A percentile compares a stretch with the other conserved stretches of the same genome.
phyloP scores from a whole-genome alignment of 2,888 invertebrate species.

The Drosophila acutilabella region DNA sequence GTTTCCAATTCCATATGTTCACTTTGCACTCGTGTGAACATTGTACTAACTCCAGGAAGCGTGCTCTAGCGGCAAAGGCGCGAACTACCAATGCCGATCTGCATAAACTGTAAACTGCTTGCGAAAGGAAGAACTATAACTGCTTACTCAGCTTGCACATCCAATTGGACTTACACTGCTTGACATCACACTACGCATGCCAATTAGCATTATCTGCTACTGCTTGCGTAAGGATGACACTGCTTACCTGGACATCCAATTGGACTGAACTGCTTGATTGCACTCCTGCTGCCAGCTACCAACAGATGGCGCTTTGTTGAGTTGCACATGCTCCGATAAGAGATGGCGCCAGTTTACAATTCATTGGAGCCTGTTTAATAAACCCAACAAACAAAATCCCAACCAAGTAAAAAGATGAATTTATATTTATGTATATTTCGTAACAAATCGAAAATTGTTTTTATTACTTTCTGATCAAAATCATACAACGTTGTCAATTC shows the following conservation, averaged over 20 bases:
- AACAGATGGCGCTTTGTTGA: neutral
- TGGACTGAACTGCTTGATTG: neutral
- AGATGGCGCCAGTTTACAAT: conserved; percentile 19
- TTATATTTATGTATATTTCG: conserved; percentile 74
- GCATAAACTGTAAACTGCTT: neutral
- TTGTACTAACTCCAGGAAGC: too few relatives aligned
- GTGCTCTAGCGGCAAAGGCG: too few relatives aligned
- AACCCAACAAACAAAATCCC: neutral
- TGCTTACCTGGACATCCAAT: neutral
- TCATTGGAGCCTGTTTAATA: neutral
- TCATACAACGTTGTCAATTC: conserved; percentile 85
- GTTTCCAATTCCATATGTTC: too few relatives aligned
- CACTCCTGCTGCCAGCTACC: too few relatives aligned
- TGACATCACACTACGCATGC: neutral
- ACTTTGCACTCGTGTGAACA: too few relatives aligned
- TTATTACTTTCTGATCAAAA: conserved; percentile 84
- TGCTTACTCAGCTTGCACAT: neutral
- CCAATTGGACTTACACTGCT: neutral
- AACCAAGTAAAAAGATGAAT: conserved; percentile 26
- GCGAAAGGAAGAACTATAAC: neutral
- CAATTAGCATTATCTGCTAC: neutral
- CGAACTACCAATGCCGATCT: neutral
- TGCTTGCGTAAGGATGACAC: neutral
- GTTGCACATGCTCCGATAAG: too few relatives aligned
- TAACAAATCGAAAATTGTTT: conserved; percentile 78